Conservation (phyloP, 2,888 invertebrate genomes). For the Synanthedon formicaeformis region DNA sequence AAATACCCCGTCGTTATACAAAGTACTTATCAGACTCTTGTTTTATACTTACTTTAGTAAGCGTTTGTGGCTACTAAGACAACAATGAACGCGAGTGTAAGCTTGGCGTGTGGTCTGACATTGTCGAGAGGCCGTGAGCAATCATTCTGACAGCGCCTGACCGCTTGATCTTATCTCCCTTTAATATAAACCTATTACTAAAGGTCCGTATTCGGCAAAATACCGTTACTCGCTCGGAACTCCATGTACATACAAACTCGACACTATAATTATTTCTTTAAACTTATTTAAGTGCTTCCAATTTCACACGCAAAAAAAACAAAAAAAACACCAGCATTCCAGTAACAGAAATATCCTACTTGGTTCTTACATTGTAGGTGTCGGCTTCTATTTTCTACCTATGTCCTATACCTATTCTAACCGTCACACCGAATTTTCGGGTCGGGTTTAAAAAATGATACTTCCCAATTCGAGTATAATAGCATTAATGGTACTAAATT, state of each 20-base stretch:
- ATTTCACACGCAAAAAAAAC: not conserved
- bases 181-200: conserved; percentile 40
- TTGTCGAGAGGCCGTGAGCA: conserved; percentile 26
- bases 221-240: conserved; percentile 14
- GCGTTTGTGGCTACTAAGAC: not conserved
- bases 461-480: too few species aligned
- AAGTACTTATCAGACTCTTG: not conserved
- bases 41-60: not conserved
- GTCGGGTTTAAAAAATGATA: too few species aligned
- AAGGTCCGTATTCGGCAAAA: conserved; percentile 17
- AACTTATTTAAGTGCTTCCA: too few species aligned
- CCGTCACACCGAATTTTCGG: too few species aligned
- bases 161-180: conserved; percentile 42
- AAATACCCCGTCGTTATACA: too few species aligned
- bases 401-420: too few species aligned
- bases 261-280: too few species aligned
- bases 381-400: too few species aligned
- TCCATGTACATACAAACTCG: not conserved
- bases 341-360: too few species aligned
- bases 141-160: conserved; percentile 39
- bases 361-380: too few species aligned
- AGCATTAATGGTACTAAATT: too few species aligned
- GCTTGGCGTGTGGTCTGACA: conserved; percentile 47
- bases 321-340: too few species aligned
- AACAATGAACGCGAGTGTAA: not conserved